phyloP scores from a whole-genome alignment of 2,797 vertebrate genomes.

The Pristis pectinata region DNA sequence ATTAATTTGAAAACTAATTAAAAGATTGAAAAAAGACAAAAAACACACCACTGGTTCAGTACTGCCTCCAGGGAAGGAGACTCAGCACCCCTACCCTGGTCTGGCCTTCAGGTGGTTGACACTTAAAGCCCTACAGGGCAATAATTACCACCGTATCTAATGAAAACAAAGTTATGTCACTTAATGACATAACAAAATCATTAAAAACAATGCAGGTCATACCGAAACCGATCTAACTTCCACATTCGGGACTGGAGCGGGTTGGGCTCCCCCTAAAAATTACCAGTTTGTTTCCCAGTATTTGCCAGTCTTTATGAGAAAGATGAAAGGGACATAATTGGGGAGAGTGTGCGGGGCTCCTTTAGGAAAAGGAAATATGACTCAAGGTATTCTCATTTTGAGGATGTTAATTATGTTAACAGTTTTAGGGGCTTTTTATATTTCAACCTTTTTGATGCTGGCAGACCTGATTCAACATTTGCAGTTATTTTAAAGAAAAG shows the following conservation, averaged over 20 bases:
- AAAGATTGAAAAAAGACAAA: too few species aligned
- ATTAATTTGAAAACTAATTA: too few species aligned
- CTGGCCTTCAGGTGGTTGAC: neutral
- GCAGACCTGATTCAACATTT: neutral
- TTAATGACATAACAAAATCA: neutral
- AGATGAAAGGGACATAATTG: neutral
- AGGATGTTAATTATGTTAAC: neutral
- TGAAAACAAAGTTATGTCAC: neutral
- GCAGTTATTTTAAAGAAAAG: neutral
- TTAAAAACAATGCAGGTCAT: neutral
- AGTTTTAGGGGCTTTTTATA: neutral
- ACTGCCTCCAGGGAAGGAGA: neutral
- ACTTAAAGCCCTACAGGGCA: neutral
- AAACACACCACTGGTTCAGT: neutral
- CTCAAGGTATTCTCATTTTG: neutral
- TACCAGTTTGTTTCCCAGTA: neutral
- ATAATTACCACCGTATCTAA: neutral
- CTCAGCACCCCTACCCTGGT: neutral
- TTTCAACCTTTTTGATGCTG: neutral
- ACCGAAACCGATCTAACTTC: neutral
- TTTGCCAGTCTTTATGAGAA: neutral
- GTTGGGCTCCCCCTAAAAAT: constrained; percentile 6
- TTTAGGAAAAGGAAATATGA: neutral
- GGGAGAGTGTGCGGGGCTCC: neutral
- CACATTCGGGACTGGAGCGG: neutral